These are phyloP conservation scores for Charina bottae DNA, from an alignment of 2,113 vertebrate genomes.

Conservation along the genomic window DNA sequence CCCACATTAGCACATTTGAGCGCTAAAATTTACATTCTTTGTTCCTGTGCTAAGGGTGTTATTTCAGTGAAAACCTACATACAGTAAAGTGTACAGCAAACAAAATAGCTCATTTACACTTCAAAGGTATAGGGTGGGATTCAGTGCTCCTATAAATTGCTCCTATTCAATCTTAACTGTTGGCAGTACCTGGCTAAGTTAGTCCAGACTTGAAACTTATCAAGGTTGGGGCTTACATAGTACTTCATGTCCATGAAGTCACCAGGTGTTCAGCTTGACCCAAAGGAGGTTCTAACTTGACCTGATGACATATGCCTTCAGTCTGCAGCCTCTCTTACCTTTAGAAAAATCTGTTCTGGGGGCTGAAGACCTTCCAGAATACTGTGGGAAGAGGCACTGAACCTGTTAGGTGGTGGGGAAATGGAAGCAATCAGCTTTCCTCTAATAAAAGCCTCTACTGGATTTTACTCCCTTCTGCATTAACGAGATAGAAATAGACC, in stretches of 20 bases:
- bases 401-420: not conserved
- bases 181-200: not conserved
- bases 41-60: not conserved
- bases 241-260: not conserved
- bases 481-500: not conserved
- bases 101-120: not conserved
- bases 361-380: not conserved
- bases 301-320: not conserved
- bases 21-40: not conserved
- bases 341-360: not conserved
- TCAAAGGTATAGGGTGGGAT: too few species aligned
- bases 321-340: not conserved
- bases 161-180: not conserved
- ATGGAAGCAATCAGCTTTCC: not conserved
- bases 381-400: too few species aligned
- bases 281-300: not conserved
- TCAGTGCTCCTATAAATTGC: not conserved
- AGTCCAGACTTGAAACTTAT: not conserved
- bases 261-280: not conserved
- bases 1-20: conserved; percentile 6
- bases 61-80: not conserved
- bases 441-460: not conserved
- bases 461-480: not conserved
- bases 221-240: not conserved
- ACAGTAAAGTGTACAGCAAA: too few species aligned